These are phyloP conservation scores for Strigamia crassipes DNA, from an alignment of 2,888 invertebrate species.

Conservation along the genomic window DNA sequence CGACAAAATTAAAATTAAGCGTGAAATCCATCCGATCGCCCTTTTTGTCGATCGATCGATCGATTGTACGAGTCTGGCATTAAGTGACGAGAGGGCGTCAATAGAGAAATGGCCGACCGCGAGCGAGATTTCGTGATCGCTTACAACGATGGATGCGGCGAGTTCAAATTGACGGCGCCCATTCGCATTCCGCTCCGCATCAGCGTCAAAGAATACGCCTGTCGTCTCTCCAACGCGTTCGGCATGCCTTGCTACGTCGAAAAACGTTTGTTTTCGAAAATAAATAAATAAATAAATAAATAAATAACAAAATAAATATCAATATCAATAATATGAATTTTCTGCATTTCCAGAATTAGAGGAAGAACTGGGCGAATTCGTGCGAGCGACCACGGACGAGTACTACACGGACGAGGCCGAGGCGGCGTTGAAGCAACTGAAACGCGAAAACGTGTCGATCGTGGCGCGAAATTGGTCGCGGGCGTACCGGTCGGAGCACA, in stretches of 20 bases:
- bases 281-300: no score
- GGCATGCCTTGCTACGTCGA: constrained; percentile 72
- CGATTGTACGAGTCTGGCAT: no score
- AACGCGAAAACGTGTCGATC: background rate
- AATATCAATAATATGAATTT: no score
- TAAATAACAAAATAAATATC: no score
- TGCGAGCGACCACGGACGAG: background rate
- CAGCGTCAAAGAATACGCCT: constrained; percentile 66
- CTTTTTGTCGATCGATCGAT: no score
- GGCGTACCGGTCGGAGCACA: constrained; percentile 66
- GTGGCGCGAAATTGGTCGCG: background rate
- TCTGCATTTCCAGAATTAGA: constrained; percentile 45
- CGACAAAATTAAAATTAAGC: no score
- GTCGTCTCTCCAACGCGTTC: constrained; percentile 70
- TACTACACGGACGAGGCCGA: background rate
- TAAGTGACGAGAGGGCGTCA: no score
- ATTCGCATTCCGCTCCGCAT: constrained; percentile 37
- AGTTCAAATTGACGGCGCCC: background rate
- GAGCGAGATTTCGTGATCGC: background rate
- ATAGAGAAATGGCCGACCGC: background rate
- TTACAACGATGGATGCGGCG: background rate
- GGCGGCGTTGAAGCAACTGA: background rate
- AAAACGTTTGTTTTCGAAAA: constrained; percentile 62
- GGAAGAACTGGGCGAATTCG: background rate
- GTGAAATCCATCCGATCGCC: no score